A percentile compares a stretch with the other conserved stretches of the same genome.
Conservation (phyloP, 2,797 vertebrate species). For the Eidolon dupreanum region DNA sequence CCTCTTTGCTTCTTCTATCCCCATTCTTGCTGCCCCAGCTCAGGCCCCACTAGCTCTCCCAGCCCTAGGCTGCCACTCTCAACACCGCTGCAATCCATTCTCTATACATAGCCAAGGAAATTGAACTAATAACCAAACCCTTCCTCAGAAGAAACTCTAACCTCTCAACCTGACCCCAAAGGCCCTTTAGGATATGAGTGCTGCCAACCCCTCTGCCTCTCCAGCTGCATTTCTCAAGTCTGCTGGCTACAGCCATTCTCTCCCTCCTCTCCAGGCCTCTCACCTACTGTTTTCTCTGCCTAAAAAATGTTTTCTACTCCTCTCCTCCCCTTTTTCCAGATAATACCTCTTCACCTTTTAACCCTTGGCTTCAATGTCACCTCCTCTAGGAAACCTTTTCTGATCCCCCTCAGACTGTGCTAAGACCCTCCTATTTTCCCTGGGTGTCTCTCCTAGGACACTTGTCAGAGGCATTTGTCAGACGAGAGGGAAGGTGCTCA, state of each 20-base stretch:
- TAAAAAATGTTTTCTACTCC: constrained; percentile 12
- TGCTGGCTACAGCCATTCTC: not conserved
- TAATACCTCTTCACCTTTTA: constrained; percentile 5
- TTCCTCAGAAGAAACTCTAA: constrained; percentile 1
- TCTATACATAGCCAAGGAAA: not conserved
- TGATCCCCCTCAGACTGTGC: not conserved
- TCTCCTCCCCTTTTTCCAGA: not conserved
- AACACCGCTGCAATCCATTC: not conserved
- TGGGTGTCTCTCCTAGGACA: not conserved
- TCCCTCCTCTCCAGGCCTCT: not conserved
- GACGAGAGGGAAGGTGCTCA: not conserved
- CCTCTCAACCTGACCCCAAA: not conserved
- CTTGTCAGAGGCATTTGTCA: not conserved
- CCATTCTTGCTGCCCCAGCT: not conserved
- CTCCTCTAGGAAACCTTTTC: not conserved
- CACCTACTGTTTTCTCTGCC: not conserved
- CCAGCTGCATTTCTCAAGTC: not conserved
- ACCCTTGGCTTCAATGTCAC: not conserved
- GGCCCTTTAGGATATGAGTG: not conserved
- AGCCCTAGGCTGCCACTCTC: not conserved
- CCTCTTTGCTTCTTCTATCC: not conserved
- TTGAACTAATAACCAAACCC: not conserved
- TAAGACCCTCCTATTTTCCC: not conserved
- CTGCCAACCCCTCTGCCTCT: not conserved
- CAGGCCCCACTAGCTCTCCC: not conserved